Evolutionary conservation across 1,140 invertebrate species (phyloP).

Genomic region (Spodoptera frugiperda): DNA sequence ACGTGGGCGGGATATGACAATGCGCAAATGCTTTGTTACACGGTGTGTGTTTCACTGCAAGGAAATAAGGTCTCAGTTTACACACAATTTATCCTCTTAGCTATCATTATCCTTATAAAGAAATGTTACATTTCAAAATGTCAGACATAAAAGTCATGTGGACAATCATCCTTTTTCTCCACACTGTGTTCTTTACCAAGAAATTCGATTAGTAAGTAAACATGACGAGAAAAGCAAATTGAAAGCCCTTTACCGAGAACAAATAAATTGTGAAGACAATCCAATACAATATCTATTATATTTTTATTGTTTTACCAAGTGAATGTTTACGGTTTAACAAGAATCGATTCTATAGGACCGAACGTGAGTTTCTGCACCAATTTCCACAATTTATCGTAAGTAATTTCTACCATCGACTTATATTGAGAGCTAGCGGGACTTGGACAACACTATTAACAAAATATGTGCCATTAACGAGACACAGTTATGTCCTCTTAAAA

Average conservation of each 20-base stretch:
- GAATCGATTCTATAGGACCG: constrained; percentile 2
- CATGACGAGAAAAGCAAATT: background rate
- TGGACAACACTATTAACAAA: constrained; percentile 23
- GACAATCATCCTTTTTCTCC: too few relatives aligned
- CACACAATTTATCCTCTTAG: constrained; percentile 27
- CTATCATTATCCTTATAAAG: background rate
- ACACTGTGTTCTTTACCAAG: background rate
- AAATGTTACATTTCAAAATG: background rate
- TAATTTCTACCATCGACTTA: constrained; percentile 12
- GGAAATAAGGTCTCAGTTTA: constrained; percentile 8
- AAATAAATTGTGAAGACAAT: background rate
- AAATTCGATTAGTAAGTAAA: background rate
- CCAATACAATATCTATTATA: constrained; percentile 17
- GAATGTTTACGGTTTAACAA: constrained; percentile 14
- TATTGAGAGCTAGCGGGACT: background rate
- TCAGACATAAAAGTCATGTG: too few relatives aligned
- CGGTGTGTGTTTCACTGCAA: constrained; percentile 34
- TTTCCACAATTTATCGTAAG: constrained; percentile 19
- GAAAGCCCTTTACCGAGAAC: background rate
- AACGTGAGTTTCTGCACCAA: constrained; percentile 15
- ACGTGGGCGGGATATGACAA: constrained; percentile 80
- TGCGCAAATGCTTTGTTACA: constrained; percentile 50
- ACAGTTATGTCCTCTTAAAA: constrained; percentile 26
- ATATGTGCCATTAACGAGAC: constrained; percentile 1
- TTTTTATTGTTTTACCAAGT: constrained; percentile 2